Conservation (phyloP, 2,888 invertebrate genomes). For the Dermolepida albohirtum region DNA sequence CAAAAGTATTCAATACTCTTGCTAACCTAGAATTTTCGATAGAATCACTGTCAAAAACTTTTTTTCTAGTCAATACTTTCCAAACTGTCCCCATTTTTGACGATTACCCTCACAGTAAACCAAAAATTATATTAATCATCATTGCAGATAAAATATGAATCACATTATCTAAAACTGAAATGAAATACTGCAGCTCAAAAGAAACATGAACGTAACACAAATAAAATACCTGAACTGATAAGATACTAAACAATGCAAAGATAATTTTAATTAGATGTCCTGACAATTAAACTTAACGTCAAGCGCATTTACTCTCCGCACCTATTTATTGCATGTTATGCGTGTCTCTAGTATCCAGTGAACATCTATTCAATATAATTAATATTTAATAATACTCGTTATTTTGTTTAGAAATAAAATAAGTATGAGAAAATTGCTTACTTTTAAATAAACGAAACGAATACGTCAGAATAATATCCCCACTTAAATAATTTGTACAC, state of each 20-base stretch:
- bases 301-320: neutral
- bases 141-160: slow-evolving; percentile 35
- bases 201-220: slow-evolving; percentile 38
- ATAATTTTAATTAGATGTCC: slow-evolving; percentile 35
- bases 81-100: slow-evolving; percentile 55
- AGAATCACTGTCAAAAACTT: slow-evolving; percentile 58
- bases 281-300: slow-evolving; percentile 33
- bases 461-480: too few relatives aligned
- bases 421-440: too few relatives aligned
- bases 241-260: slow-evolving; percentile 41
- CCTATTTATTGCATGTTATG: too few relatives aligned
- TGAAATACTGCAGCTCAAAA: slow-evolving; percentile 33
- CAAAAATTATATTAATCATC: slow-evolving; percentile 31
- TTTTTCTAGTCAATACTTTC: slow-evolving; percentile 60
- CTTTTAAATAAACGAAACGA: too few relatives aligned
- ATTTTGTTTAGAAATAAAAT: too few relatives aligned
- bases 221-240: slow-evolving; percentile 44
- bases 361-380: too few relatives aligned
- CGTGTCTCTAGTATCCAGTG: neutral
- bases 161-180: slow-evolving; percentile 40
- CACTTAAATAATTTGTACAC: too few relatives aligned
- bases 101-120: slow-evolving; percentile 17
- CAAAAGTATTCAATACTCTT: slow-evolving; percentile 81
- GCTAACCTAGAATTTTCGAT: slow-evolving; percentile 68
- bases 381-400: too few relatives aligned